Percentiles rank a stretch among this genome's conserved stretches.
Conservation (phyloP, 1,140 invertebrate genomes). For the Helicoverpa zea region DNA sequence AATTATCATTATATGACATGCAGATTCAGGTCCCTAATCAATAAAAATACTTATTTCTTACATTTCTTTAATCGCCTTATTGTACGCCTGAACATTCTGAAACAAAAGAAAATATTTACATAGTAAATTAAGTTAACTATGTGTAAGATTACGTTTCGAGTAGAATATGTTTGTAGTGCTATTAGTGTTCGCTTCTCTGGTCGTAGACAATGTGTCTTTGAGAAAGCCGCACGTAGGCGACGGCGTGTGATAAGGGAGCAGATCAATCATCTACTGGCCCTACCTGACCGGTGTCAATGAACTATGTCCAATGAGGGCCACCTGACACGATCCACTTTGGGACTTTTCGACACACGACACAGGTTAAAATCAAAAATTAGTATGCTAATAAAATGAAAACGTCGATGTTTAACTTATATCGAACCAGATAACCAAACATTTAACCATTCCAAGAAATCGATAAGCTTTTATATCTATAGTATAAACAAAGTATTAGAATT, state of each 20-base stretch:
- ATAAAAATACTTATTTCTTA: conserved; percentile 56
- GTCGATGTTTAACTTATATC: conserved; percentile 48
- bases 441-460: conserved; percentile 53
- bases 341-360: conserved; percentile 66
- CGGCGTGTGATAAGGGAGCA: conserved; percentile 79
- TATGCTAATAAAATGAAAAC: conserved; percentile 58
- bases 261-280: conserved; percentile 84
- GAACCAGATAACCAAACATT: conserved; percentile 44
- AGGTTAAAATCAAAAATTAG: conserved; percentile 63
- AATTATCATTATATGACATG: conserved; percentile 1
- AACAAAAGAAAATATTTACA: conserved; percentile 65
- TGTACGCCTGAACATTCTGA: conserved; percentile 66
- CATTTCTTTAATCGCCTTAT: conserved; percentile 63
- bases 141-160: conserved; percentile 16
- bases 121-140: conserved; percentile 40
- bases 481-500: conserved; percentile 65
- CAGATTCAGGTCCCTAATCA: background rate
- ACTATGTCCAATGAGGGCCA: conserved; percentile 68
- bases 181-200: conserved; percentile 64
- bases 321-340: conserved; percentile 79
- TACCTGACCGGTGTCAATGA: conserved; percentile 81
- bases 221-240: conserved; percentile 81
- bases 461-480: conserved; percentile 36
- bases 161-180: conserved; percentile 37
- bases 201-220: conserved; percentile 82